Evolutionary conservation across 2,888 invertebrate species (phyloP).

Genomic region (Agrenia bidenticulata): DNA sequence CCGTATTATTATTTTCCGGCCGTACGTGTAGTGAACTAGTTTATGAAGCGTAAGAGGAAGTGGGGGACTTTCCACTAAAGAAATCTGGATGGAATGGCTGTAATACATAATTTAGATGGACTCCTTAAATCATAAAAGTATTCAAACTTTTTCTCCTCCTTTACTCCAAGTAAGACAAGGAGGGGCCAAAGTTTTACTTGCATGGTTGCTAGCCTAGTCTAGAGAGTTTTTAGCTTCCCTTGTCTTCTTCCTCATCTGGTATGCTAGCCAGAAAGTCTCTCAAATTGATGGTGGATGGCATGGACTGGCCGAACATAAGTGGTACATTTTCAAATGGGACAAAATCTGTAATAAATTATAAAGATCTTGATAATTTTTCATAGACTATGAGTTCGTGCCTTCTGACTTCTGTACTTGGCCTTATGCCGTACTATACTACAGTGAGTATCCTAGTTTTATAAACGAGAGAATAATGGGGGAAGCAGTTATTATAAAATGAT

Average conservation of each 20-base stretch:
- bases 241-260: conserved; percentile 3
- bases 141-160: conserved; percentile 15
- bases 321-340: conserved; percentile 17
- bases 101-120: conserved; percentile 23
- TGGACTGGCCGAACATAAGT: conserved; percentile 10
- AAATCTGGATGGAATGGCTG: conserved; percentile 10
- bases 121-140: conserved; percentile 25
- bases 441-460: too few relatives aligned
- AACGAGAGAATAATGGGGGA: neutral
- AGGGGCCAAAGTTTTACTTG: too few relatives aligned
- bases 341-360: conserved; percentile 46
- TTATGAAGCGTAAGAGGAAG: neutral
- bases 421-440: neutral
- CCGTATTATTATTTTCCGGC: neutral
- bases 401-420: conserved; percentile 27
- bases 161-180: neutral
- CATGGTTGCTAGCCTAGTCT: too few relatives aligned
- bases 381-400: conserved; percentile 42
- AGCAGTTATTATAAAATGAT: too few relatives aligned
- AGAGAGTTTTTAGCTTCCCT: neutral
- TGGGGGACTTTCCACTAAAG: conserved; percentile 12
- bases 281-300: neutral
- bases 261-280: conserved; percentile 12
- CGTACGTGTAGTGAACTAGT: neutral
- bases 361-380: conserved; percentile 50